Conservation (phyloP, 2,113 vertebrate genomes). For the Scartelaos histophorus region DNA sequence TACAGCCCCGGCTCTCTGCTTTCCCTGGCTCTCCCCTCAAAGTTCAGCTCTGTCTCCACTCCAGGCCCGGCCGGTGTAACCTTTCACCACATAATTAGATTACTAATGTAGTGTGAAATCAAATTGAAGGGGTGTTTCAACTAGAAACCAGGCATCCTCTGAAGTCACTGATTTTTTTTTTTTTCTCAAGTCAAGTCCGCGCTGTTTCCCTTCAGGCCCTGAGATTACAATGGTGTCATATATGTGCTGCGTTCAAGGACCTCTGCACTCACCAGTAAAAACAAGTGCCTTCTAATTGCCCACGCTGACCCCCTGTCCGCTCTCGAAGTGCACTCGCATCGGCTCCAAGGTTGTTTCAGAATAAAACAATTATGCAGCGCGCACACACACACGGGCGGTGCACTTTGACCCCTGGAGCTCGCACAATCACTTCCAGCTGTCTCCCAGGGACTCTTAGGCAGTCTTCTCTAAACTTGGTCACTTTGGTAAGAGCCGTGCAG, state of each 20-base stretch:
- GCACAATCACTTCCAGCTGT: conserved; percentile 70
- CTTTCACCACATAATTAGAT: conserved; percentile 71
- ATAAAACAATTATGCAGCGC: conserved; percentile 68
- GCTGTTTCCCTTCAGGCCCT: conserved; percentile 42
- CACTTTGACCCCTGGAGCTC: conserved; percentile 42
- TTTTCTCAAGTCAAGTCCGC: conserved; percentile 46
- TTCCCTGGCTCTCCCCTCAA: conserved; percentile 30
- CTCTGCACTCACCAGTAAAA: conserved; percentile 68
- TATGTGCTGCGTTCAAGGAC: conserved; percentile 61
- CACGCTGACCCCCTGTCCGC: conserved; percentile 53
- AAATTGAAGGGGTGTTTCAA: conserved; percentile 44
- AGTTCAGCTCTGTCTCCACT: conserved; percentile 21
- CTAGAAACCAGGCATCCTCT: conserved; percentile 35
- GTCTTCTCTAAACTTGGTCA: conserved; percentile 57
- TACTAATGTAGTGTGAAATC: conserved; percentile 70
- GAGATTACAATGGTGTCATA: conserved; percentile 35
- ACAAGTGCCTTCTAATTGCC: conserved; percentile 64
- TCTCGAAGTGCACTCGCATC: conserved; percentile 53
- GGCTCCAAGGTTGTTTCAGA: conserved; percentile 69
- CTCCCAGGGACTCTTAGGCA: conserved; percentile 55
- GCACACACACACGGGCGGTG: conserved; percentile 45
- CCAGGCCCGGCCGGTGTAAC: conserved; percentile 34
- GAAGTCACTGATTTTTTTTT: conserved; percentile 39
- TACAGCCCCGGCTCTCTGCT: conserved; percentile 15
- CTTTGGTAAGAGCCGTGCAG: conserved; percentile 59